Percentiles rank a stretch among this genome's conserved stretches.
These are phyloP conservation scores for Girardinichthys multiradiatus DNA, from an alignment of 2,113 vertebrate genomes.

Conservation along the genomic window DNA sequence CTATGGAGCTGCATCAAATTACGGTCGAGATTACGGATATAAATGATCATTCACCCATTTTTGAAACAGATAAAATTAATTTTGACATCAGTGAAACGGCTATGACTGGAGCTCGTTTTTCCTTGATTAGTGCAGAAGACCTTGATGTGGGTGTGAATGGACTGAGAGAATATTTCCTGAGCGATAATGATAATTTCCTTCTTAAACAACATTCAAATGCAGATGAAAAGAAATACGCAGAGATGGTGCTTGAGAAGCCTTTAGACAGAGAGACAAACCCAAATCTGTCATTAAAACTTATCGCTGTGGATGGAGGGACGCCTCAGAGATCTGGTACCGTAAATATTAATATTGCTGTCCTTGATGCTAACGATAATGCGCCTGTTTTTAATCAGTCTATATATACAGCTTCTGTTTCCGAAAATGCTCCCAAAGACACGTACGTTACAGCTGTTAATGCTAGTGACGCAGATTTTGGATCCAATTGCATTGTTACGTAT, in stretches of 20 bases:
- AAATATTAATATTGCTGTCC: slow-evolving; percentile 38
- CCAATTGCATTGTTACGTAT: not conserved
- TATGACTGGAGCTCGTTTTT: slow-evolving; percentile 79
- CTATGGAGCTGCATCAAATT: slow-evolving; percentile 62
- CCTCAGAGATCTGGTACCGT: slow-evolving; percentile 57
- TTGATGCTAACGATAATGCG: slow-evolving; percentile 50
- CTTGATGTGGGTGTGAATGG: slow-evolving; percentile 74
- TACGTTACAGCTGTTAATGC: slow-evolving; percentile 68
- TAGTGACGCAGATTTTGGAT: slow-evolving; percentile 41
- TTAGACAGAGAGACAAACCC: slow-evolving; percentile 73
- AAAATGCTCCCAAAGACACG: slow-evolving; percentile 45
- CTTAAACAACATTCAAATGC: slow-evolving; percentile 66
- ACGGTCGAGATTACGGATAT: slow-evolving; percentile 66
- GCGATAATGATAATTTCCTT: slow-evolving; percentile 61
- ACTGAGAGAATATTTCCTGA: slow-evolving; percentile 80
- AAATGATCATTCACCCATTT: slow-evolving; percentile 77
- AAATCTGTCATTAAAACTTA: slow-evolving; percentile 37
- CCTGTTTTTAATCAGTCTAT: slow-evolving; percentile 65
- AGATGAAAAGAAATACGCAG: slow-evolving; percentile 64
- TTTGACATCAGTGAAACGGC: slow-evolving; percentile 85
- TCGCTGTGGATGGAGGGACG: slow-evolving; percentile 53
- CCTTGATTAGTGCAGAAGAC: slow-evolving; percentile 79
- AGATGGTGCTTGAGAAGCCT: slow-evolving; percentile 78
- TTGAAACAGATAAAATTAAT: slow-evolving; percentile 74
- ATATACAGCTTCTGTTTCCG: slow-evolving; percentile 59